Base-by-base conservation (phyloP, 2,797 vertebrate species). In the Myripristis murdjan region DNA sequence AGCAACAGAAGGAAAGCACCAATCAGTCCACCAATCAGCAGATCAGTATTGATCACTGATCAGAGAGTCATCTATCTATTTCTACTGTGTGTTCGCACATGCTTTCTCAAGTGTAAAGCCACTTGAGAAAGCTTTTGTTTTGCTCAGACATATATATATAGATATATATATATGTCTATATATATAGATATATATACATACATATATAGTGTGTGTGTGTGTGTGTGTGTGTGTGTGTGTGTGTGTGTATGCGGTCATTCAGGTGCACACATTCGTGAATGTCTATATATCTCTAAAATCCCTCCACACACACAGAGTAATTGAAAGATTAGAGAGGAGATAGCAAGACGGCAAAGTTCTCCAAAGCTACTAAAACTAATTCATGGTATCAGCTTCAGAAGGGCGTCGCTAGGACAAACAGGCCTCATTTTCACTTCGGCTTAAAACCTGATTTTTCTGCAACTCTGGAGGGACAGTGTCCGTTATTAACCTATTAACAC, bases 281-380 rank as follows among this genome's bases (percentile, higher is more conserved):
- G 12, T 51, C 43, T 51, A 56, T 56, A 66, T 66, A 82, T 76
- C 76, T 63, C 33, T 48, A 6, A 64, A 77, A 70, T 82, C 67
- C 82, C 64, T 64, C 22, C 70, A 51, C 65, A 64, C 67, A 39
- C 59, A 18, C 26, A 0, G 4, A 70, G 67, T 89, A 87, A 89
- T 87, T 89, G 81, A 87, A 87, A 83, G 86, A 88, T 89, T 44
- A 79, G 70, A 46, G 66, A n/a, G 0, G 0, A 77, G 83, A 91
- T 86, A 79, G 67, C 0, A 65, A 83, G 44, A 63, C 58, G 1
- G 20, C 8, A 44, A 76, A 73, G 69, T 75, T 79, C 62, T 75
- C 64, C 43, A 63, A 58, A 28, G 48, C 46, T 9, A 16, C 46
- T 14, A 22, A 83, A 86, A 76, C 61, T 59, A 62, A 87, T 76